Percentiles rank a stretch among this genome's conserved stretches.
Evolutionary conservation across 2,113 vertebrate species (phyloP).

Genomic region (Triplophysa siluroides): DNA sequence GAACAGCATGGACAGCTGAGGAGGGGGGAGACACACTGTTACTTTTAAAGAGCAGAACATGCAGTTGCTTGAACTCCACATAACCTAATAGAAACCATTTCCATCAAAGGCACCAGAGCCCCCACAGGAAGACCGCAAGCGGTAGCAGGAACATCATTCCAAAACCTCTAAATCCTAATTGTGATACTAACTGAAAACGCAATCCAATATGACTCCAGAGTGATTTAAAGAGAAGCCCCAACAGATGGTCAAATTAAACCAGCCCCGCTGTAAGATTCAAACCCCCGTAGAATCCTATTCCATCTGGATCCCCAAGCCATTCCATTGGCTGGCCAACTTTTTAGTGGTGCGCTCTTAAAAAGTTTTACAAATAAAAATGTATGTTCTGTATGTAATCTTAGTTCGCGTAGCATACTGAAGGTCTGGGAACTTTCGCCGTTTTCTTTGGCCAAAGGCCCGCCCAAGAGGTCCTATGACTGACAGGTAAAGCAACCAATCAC

Average conservation of each 20-base stretch:
- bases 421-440: too few relatives aligned
- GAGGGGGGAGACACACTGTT: slow-evolving; percentile 47
- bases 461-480: too few relatives aligned
- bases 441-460: too few relatives aligned
- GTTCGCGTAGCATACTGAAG: too few relatives aligned
- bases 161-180: background rate
- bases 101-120: background rate
- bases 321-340: background rate
- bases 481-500: too few relatives aligned
- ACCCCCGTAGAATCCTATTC: too few relatives aligned
- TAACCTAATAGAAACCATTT: background rate
- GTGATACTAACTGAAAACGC: background rate
- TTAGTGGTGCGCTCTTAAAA: too few relatives aligned
- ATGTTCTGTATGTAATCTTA: too few relatives aligned
- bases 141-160: slow-evolving; percentile 1
- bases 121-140: slow-evolving; percentile 18
- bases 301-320: background rate
- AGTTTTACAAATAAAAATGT: too few relatives aligned
- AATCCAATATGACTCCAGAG: background rate
- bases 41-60: slow-evolving; percentile 32
- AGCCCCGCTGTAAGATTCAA: background rate
- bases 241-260: slow-evolving; percentile 6
- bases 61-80: background rate
- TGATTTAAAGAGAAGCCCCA: too few relatives aligned
- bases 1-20: slow-evolving; percentile 97